These are phyloP conservation scores for Frieseomelitta varia DNA, from an alignment of 1,140 invertebrate genomes.

Conservation along the genomic window DNA sequence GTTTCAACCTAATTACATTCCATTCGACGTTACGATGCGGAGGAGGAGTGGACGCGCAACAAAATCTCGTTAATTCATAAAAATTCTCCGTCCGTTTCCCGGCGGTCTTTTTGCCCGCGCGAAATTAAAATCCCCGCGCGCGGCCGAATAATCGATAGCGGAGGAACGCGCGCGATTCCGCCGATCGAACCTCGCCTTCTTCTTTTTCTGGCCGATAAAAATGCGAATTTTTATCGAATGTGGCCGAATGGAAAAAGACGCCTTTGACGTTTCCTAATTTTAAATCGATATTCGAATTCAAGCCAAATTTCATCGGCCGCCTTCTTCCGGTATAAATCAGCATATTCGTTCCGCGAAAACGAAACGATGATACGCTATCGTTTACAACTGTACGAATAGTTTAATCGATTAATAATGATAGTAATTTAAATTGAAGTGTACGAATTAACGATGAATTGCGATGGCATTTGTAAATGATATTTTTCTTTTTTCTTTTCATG, in stretches of 20 bases:
- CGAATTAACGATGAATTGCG: too few relatives aligned
- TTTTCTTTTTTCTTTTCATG: too few relatives aligned
- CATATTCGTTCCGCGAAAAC: too few relatives aligned
- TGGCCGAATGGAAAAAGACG: not conserved
- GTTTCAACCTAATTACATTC: slow-evolving; percentile 64
- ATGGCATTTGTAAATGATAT: too few relatives aligned
- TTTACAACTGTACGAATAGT: not conserved
- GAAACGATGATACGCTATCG: too few relatives aligned
- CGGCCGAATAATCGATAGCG: slow-evolving; percentile 31
- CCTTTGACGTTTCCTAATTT: not conserved
- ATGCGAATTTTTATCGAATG: not conserved
- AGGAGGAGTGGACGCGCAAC: slow-evolving; percentile 32
- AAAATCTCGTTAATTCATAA: slow-evolving; percentile 62
- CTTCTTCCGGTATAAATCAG: not conserved
- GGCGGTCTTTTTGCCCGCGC: slow-evolving; percentile 51
- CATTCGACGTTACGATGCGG: slow-evolving; percentile 3
- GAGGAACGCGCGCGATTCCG: slow-evolving; percentile 25
- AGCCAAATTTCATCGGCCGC: not conserved
- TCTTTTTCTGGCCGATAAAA: not conserved
- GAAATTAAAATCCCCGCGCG: slow-evolving; percentile 54
- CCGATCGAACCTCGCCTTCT: not conserved
- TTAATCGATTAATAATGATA: not conserved
- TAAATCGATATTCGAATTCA: not conserved
- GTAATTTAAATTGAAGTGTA: not conserved
- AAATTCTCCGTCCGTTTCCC: slow-evolving; percentile 45